A percentile compares a stretch with the other conserved stretches of the same genome.
phyloP scores from a whole-genome alignment of 1,140 invertebrate genomes.

The Drosophila truncata region DNA sequence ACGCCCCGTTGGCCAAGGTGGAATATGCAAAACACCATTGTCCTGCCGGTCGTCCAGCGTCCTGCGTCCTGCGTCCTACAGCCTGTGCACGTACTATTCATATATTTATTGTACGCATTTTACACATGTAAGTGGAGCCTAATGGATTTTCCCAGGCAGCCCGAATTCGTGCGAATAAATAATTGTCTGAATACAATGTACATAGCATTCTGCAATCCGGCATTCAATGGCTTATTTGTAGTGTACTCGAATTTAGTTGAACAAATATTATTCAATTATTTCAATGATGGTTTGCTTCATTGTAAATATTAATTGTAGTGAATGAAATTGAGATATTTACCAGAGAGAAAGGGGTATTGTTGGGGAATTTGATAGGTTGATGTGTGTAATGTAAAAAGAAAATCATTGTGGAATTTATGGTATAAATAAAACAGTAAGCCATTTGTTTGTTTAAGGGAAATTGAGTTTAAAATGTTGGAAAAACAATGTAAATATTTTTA shows the following conservation, averaged over 20 bases:
- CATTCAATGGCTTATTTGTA: constrained; percentile 7
- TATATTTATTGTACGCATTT: constrained; percentile 6
- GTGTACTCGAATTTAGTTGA: constrained; percentile 2
- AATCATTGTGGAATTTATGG: not conserved
- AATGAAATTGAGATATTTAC: not conserved
- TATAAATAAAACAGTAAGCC: not conserved
- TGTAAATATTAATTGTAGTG: constrained; percentile 13
- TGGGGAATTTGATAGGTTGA: no score
- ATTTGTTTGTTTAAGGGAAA: not conserved
- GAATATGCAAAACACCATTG: constrained; percentile 19
- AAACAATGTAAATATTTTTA: not conserved
- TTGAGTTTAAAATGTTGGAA: not conserved
- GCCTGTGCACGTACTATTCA: constrained; percentile 10
- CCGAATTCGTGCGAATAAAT: constrained; percentile 5
- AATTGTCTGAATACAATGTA: constrained; percentile 18
- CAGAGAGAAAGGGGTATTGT: not conserved
- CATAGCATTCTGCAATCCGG: not conserved
- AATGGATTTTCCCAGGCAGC: constrained; percentile 7
- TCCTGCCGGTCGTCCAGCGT: not conserved
- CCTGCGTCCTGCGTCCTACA: not conserved
- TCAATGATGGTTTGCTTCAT: not conserved
- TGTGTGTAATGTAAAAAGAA: no score
- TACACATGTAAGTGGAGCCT: constrained; percentile 9
- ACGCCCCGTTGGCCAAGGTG: constrained; percentile 11
- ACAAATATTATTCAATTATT: constrained; percentile 9